Conservation (phyloP, 2,113 vertebrate genomes). For the Oxyura jamaicensis region DNA sequence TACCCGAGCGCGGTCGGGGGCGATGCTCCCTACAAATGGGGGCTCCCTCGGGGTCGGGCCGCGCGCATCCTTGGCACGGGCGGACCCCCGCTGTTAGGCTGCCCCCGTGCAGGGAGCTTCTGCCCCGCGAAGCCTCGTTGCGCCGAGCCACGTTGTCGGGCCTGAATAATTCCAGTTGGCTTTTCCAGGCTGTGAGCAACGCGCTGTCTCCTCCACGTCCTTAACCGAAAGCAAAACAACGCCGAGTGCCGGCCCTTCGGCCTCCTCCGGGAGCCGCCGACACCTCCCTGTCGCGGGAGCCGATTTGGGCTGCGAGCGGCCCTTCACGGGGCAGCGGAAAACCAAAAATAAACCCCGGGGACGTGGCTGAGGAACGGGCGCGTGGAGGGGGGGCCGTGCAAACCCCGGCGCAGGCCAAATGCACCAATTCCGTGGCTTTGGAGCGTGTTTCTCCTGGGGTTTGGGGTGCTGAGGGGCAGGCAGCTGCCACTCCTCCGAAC, state of each 20-base stretch:
- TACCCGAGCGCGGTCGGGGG: neutral
- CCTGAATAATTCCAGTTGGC: neutral
- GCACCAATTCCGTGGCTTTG: rapidly evolving
- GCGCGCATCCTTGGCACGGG: rapidly evolving
- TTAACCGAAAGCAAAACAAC: neutral
- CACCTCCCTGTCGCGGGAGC: neutral
- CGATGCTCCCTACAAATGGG: rapidly evolving
- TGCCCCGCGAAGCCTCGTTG: neutral
- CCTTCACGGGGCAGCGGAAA: neutral
- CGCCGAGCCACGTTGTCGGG: neutral
- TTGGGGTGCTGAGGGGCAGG: neutral
- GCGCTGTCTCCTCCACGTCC: neutral
- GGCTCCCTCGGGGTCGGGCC: neutral
- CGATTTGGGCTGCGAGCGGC: neutral
- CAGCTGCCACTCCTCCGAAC: neutral
- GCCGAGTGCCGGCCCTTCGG: neutral
- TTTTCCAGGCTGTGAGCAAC: neutral
- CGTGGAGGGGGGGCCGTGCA: rapidly evolving
- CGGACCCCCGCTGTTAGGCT: too few species aligned
- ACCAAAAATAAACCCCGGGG: neutral
- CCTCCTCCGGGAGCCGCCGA: neutral
- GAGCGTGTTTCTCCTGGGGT: neutral
- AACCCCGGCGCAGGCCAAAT: neutral
- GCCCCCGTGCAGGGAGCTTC: neutral
- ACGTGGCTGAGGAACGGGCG: rapidly evolving